Evolutionary conservation across 2,888 invertebrate genomes (phyloP).

Genomic region (Yponomeuta plumbellus): DNA sequence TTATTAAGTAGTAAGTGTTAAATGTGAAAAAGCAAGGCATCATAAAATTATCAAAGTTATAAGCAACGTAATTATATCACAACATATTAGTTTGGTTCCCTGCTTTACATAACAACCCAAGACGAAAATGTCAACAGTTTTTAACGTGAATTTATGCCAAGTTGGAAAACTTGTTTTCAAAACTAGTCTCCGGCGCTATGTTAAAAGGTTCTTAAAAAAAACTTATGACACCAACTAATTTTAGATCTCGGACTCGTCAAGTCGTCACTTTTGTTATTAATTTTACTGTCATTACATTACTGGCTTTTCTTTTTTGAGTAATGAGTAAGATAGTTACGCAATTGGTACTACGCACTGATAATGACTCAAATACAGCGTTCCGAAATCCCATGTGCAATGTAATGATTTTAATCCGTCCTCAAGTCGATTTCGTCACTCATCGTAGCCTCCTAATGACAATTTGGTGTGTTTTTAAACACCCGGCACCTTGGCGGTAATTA

Average conservation of each 20-base stretch:
- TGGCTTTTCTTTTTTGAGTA: too few relatives aligned
- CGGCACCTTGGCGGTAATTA: slow-evolving; percentile 29
- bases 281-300: too few relatives aligned
- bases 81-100: not conserved
- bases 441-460: slow-evolving; percentile 19
- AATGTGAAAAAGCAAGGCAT: too few relatives aligned
- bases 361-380: not conserved
- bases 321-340: not conserved
- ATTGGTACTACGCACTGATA: not conserved
- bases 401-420: slow-evolving; percentile 4
- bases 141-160: not conserved
- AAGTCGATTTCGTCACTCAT: slow-evolving; percentile 1
- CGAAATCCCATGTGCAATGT: not conserved
- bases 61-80: not conserved
- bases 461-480: slow-evolving; percentile 15
- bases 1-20: too few relatives aligned
- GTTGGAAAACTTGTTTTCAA: not conserved
- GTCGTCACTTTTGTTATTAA: too few relatives aligned
- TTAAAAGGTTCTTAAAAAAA: not conserved
- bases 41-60: not conserved
- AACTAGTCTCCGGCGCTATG: not conserved
- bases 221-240: not conserved
- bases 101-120: not conserved
- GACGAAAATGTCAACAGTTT: not conserved
- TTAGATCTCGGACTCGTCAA: too few relatives aligned